A percentile compares a stretch with the other conserved stretches of the same genome.
Evolutionary conservation across 2,888 invertebrate genomes (phyloP).

Genomic region (Phortica magna): DNA sequence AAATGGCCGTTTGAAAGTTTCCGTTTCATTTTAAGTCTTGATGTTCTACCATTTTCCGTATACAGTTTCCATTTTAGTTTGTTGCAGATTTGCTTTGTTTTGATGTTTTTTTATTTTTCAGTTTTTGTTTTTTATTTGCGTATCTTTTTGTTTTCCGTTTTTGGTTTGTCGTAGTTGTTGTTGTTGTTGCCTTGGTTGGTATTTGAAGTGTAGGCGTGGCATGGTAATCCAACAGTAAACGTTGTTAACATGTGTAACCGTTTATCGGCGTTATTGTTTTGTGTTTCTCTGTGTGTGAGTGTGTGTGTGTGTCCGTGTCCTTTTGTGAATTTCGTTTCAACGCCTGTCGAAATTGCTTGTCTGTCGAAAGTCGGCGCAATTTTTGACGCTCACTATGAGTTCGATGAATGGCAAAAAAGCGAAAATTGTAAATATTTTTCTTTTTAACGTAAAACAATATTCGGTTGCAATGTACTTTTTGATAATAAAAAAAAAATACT

Average conservation of each 20-base stretch:
- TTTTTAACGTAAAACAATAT: constrained; percentile 6
- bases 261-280: constrained; percentile 53
- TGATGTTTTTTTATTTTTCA: constrained; percentile 42
- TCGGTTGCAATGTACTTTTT: constrained; percentile 5
- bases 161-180: constrained; percentile 41
- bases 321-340: constrained; percentile 27
- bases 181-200: constrained; percentile 43
- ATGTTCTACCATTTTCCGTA: constrained; percentile 44
- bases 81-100: constrained; percentile 29
- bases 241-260: constrained; percentile 71
- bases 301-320: constrained; percentile 26
- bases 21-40: constrained; percentile 57
- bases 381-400: constrained; percentile 22
- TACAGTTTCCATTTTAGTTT: constrained; percentile 41
- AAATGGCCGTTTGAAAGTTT: constrained; percentile 66
- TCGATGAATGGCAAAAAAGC: constrained; percentile 5
- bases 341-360: constrained; percentile 27
- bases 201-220: constrained; percentile 1
- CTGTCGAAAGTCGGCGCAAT: constrained; percentile 7
- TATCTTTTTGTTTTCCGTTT: constrained; percentile 6
- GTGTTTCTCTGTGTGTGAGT: constrained; percentile 5
- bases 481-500: too few relatives aligned
- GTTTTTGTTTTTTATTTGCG: constrained; percentile 42
- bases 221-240: constrained; percentile 53
- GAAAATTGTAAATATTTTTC: not conserved